phyloP scores from a whole-genome alignment of 2,797 vertebrate genomes.

The Darevskia mixta region DNA sequence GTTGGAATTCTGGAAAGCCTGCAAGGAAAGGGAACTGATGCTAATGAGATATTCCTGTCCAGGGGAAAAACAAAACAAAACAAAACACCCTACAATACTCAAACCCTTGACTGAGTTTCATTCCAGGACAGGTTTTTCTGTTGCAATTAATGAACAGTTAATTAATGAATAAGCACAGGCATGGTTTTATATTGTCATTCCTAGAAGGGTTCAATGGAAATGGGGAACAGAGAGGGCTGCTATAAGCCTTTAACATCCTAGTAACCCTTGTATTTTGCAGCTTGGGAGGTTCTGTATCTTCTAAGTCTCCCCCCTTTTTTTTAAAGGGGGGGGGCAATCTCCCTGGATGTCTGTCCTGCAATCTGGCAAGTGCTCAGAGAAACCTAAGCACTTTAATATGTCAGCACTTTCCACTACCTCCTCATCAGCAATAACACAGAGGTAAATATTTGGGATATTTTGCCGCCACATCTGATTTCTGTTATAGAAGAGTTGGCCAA shows the following conservation, averaged over 20 bases:
- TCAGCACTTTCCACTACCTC: background rate
- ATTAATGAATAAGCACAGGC: background rate
- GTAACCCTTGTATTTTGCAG: constrained; percentile 1
- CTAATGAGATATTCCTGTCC: background rate
- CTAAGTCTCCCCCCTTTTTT: too few relatives aligned
- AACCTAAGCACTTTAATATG: constrained; percentile 16
- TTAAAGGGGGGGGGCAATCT: background rate
- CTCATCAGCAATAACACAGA: constrained; percentile 14
- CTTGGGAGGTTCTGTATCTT: background rate
- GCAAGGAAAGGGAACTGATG: constrained; percentile 30
- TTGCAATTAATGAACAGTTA: constrained; percentile 13
- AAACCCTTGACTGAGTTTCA: constrained; percentile 30
- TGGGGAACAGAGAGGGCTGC: background rate
- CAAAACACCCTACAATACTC: constrained; percentile 33
- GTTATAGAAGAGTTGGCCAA: background rate
- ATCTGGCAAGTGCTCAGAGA: constrained; percentile 13
- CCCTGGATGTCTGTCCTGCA: background rate
- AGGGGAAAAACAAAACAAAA: background rate
- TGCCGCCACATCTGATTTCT: constrained; percentile 5
- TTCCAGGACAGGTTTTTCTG: background rate
- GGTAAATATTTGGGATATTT: constrained; percentile 33
- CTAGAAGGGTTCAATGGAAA: background rate
- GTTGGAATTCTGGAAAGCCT: background rate
- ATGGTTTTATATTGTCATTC: background rate
- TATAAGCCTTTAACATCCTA: background rate